phyloP scores from a whole-genome alignment of 2,888 invertebrate species.

The Xanthorhoe spadicearia region DNA sequence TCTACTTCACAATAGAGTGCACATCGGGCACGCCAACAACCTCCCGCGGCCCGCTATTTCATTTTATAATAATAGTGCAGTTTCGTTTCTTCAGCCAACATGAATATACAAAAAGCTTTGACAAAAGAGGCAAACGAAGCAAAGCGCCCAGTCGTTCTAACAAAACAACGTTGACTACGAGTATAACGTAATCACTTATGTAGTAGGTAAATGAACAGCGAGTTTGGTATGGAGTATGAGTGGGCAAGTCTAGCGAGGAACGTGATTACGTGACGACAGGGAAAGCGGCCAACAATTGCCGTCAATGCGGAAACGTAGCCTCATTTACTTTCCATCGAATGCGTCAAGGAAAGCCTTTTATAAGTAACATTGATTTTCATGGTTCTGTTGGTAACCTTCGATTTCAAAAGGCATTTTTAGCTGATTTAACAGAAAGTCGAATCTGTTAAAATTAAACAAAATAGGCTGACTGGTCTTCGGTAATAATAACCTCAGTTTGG shows the following conservation, averaged over 20 bases:
- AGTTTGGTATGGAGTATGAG: neutral
- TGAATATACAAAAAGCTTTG: neutral
- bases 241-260: neutral
- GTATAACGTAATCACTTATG: neutral
- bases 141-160: neutral
- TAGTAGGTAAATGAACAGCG: neutral
- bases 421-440: neutral
- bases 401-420: neutral
- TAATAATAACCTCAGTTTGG: too few species aligned
- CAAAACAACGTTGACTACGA: neutral
- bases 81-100: neutral
- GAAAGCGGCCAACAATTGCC: neutral
- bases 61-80: neutral
- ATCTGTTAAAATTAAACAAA: neutral
- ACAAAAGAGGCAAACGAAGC: neutral
- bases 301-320: conserved; percentile 4
- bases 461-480: neutral
- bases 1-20: conserved; percentile 3
- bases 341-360: neutral
- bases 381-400: neutral
- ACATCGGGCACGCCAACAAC: neutral
- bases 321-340: conserved; percentile 2
- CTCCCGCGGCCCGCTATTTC: neutral
- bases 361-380: neutral
- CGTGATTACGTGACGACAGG: neutral